Conservation (phyloP, 2,797 vertebrate genomes). For the Mormyrops boulengeri region DNA sequence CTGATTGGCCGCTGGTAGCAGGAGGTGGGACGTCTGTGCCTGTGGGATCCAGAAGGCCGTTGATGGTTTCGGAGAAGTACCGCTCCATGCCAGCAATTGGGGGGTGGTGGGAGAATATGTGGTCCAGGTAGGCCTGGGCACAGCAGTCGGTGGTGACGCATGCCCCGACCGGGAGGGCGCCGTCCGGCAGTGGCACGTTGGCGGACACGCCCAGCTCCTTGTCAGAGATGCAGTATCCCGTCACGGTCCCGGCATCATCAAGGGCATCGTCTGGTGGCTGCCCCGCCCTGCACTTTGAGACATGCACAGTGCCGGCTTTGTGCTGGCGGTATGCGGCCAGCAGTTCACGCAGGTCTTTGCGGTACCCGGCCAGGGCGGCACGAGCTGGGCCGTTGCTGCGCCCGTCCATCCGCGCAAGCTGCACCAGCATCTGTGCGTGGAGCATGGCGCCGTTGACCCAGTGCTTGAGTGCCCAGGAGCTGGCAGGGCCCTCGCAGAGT, state of each 20-base stretch:
- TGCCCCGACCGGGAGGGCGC: slow-evolving; percentile 31
- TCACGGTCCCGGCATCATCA: slow-evolving; percentile 45
- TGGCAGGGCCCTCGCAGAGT: slow-evolving; percentile 43
- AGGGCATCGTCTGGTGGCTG: slow-evolving; percentile 39
- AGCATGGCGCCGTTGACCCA: slow-evolving; percentile 57
- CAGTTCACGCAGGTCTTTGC: slow-evolving; percentile 49
- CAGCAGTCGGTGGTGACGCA: slow-evolving; percentile 51
- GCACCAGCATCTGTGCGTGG: slow-evolving; percentile 56
- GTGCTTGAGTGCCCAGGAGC: slow-evolving; percentile 48
- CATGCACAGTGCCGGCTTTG: slow-evolving; percentile 45
- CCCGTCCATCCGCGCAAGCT: slow-evolving; percentile 47
- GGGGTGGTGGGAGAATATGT: slow-evolving; percentile 46
- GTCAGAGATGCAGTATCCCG: slow-evolving; percentile 32
- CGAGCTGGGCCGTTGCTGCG: slow-evolving; percentile 37
- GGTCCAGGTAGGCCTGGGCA: slow-evolving; percentile 47
- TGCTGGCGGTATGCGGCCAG: slow-evolving; percentile 49
- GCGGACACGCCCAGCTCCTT: slow-evolving; percentile 46
- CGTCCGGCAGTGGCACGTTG: slow-evolving; percentile 16
- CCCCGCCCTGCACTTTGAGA: slow-evolving; percentile 46
- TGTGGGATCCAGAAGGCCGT: slow-evolving; percentile 30
- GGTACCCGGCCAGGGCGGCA: slow-evolving; percentile 51
- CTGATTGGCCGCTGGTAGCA: background rate
- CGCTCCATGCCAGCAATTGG: slow-evolving; percentile 45
- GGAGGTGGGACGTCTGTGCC: background rate
- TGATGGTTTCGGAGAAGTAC: slow-evolving; percentile 40